Evolutionary conservation across 2,888 invertebrate genomes (phyloP).

Genomic region (Andricus quercusramuli): DNA sequence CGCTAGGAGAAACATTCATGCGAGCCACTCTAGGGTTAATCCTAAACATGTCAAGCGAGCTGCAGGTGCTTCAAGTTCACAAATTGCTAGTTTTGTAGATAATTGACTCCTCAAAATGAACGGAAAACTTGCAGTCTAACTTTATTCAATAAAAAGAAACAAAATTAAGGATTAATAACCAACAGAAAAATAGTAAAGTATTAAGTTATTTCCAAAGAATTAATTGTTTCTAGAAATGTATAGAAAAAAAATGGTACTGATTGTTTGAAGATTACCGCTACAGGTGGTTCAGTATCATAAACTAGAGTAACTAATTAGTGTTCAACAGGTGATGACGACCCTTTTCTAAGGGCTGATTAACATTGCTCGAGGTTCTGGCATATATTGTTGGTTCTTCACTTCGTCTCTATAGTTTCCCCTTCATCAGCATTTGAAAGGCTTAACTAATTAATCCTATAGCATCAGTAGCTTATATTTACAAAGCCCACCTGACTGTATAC

Average conservation of each 20-base stretch:
- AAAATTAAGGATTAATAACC: background rate
- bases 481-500: no score
- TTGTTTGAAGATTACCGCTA: constrained; percentile 44
- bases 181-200: background rate
- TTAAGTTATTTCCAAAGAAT: background rate
- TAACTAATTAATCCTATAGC: background rate
- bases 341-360: constrained; percentile 41
- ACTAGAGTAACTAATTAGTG: constrained; percentile 61
- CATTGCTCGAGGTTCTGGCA: background rate
- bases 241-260: background rate
- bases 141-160: no score
- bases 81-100: constrained; percentile 1
- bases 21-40: constrained; percentile 54
- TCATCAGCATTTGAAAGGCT: constrained; percentile 3
- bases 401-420: background rate
- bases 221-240: background rate
- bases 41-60: constrained; percentile 59
- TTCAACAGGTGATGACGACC: constrained; percentile 64
- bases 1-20: constrained; percentile 14
- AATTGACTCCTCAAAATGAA: no score
- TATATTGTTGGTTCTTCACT: constrained; percentile 2
- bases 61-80: constrained; percentile 44
- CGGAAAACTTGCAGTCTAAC: no score
- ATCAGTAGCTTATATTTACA: background rate
- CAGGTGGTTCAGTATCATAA: constrained; percentile 58